Evolutionary conservation across 1,140 invertebrate species (phyloP), one percentile per base, ranked within the genome.

Genomic region (Maconellicoccus hirsutus): DNA sequence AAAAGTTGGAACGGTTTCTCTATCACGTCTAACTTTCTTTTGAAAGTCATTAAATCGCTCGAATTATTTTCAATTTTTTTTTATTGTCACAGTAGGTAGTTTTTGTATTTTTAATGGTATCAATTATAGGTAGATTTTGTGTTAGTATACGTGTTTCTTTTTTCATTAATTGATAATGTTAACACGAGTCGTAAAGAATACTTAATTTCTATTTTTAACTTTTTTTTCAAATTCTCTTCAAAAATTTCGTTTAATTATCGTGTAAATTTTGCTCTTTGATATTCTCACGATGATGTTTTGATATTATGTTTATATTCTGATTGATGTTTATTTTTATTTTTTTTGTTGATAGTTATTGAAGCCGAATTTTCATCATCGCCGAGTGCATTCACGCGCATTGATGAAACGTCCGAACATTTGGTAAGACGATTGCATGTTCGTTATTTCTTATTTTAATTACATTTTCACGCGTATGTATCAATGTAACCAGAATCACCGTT

Each of bases 271-370:
- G n/a, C n/a, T n/a, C n/a, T n/a, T n/a, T n/a, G n/a, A n/a, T n/a
- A n/a, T n/a, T n/a, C n/a, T n/a, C n/a, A n/a, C n/a, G n/a, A n/a
- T n/a, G n/a, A 52, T 14, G 16, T 52, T 52, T 52, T 16, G n/a
- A 19, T 52, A 8, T 16, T 16, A 16, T 52, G 42, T 52, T 52
- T 52, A 52, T 52, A 8, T 52, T 3, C n/a, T 52, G n/a, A 52
- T 52, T 52, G n/a, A 52, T 52, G 42, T 52, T 52, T 52, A 16
- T 52, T 52, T 52, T 52, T 52, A 52, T 52, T 52, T 52, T 52
- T 3, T 33, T 4, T 52, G 42, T 52, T 52, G 42, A 52, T 52
- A 52, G 42, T 52, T 52, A 14, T 6, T 3, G n/a, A 16, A 52
- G n/a, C n/a, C n/a, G 42, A 52, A 16, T 52, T 52, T 14, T 52